Evolutionary conservation across 1,140 invertebrate species (phyloP).

Genomic region (Trichogramma pretiosum): DNA sequence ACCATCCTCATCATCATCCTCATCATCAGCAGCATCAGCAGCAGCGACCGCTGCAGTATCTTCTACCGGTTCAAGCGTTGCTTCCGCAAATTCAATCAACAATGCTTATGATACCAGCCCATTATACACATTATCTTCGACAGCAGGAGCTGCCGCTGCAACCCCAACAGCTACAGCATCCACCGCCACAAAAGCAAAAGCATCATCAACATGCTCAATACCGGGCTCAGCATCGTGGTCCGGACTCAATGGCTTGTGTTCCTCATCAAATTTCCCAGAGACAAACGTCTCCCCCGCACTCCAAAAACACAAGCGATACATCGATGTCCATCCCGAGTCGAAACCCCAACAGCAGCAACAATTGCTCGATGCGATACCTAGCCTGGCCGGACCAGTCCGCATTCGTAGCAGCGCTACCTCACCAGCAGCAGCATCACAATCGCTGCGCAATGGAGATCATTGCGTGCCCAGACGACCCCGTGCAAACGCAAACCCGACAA

Average conservation of each 20-base stretch:
- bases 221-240: too few relatives aligned
- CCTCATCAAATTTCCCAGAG: too few relatives aligned
- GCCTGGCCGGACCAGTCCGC: slow-evolving; percentile 1
- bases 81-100: too few relatives aligned
- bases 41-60: background rate
- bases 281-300: too few relatives aligned
- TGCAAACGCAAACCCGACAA: slow-evolving; percentile 38
- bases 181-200: too few relatives aligned
- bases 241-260: too few relatives aligned
- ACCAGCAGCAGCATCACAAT: slow-evolving; percentile 26
- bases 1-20: slow-evolving; percentile 12
- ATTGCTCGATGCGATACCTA: background rate
- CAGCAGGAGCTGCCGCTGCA: background rate
- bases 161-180: slow-evolving; percentile 4
- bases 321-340: too few relatives aligned
- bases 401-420: background rate
- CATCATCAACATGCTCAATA: too few relatives aligned
- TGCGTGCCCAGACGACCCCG: slow-evolving; percentile 32
- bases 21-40: slow-evolving; percentile 21
- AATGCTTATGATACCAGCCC: too few relatives aligned
- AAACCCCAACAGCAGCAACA: slow-evolving; percentile 9
- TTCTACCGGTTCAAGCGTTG: too few relatives aligned
- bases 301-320: too few relatives aligned
- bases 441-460: slow-evolving; percentile 42
- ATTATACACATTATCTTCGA: too few relatives aligned